phyloP scores from a whole-genome alignment of 2,888 invertebrate genomes.

The Endomychus coccineus region DNA sequence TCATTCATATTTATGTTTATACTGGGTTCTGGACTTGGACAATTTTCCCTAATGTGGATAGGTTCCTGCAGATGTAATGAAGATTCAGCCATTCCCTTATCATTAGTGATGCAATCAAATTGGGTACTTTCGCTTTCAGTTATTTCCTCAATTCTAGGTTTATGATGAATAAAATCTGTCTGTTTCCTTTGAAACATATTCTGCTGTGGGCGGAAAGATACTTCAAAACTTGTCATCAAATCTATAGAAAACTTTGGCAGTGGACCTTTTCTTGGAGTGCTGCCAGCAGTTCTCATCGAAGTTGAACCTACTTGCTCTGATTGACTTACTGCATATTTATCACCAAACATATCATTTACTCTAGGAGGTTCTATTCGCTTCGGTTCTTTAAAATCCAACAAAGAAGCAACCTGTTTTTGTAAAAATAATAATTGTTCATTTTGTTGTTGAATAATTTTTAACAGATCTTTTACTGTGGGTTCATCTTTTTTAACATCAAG shows the following conservation, averaged over 20 bases:
- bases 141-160: constrained; percentile 35
- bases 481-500: constrained; percentile 36
- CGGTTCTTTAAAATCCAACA: constrained; percentile 39
- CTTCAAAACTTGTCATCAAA: constrained; percentile 66
- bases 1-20: constrained; percentile 50
- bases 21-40: constrained; percentile 46
- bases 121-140: constrained; percentile 25
- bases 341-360: constrained; percentile 9
- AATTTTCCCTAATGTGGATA: constrained; percentile 34
- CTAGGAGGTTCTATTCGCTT: constrained; percentile 30
- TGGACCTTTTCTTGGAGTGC: constrained; percentile 40
- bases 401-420: constrained; percentile 57
- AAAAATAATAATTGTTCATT: constrained; percentile 58
- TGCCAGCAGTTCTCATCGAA: constrained; percentile 12
- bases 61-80: constrained; percentile 36
- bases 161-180: constrained; percentile 18
- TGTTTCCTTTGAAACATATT: constrained; percentile 17
- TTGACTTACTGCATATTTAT: constrained; percentile 15
- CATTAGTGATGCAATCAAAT: constrained; percentile 10
- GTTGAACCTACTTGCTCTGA: constrained; percentile 12
- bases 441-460: constrained; percentile 59
- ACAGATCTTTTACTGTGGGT: constrained; percentile 52
- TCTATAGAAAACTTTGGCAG: constrained; percentile 57
- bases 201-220: constrained; percentile 38
- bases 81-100: constrained; percentile 27